Evolutionary conservation across 2,888 invertebrate genomes (phyloP).

Genomic region (Rhyacophila evoluta): DNA sequence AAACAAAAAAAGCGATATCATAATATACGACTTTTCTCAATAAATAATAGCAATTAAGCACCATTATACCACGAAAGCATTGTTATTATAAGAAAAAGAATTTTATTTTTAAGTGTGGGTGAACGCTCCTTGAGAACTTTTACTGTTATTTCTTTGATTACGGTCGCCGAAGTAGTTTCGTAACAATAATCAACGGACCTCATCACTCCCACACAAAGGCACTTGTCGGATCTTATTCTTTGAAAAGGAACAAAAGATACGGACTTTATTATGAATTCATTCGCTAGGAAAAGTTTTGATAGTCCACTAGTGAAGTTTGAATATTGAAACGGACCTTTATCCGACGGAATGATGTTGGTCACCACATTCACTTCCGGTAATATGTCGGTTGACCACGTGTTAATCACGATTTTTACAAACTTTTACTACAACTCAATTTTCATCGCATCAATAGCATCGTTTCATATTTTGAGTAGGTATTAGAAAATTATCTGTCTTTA

Average conservation of each 20-base stretch:
- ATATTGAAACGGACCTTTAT: conserved; percentile 15
- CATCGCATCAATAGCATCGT: no score
- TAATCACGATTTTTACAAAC: no score
- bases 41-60: no score
- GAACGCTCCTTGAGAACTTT: not conserved
- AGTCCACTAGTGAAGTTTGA: conserved; percentile 18
- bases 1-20: no score
- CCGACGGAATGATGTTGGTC: not conserved
- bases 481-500: no score
- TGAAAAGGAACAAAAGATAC: not conserved
- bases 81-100: no score
- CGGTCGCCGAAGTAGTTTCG: not conserved
- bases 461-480: no score
- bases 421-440: no score
- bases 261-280: not conserved
- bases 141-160: not conserved
- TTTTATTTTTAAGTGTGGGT: no score
- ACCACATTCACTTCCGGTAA: not conserved
- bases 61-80: no score
- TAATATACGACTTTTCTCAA: no score
- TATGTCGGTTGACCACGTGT: no score
- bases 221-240: not conserved
- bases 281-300: conserved; percentile 7
- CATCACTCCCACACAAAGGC: not conserved
- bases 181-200: not conserved